These are phyloP conservation scores for Australoheros scitulus DNA, from an alignment of 2,113 vertebrate genomes.

Conservation along the genomic window DNA sequence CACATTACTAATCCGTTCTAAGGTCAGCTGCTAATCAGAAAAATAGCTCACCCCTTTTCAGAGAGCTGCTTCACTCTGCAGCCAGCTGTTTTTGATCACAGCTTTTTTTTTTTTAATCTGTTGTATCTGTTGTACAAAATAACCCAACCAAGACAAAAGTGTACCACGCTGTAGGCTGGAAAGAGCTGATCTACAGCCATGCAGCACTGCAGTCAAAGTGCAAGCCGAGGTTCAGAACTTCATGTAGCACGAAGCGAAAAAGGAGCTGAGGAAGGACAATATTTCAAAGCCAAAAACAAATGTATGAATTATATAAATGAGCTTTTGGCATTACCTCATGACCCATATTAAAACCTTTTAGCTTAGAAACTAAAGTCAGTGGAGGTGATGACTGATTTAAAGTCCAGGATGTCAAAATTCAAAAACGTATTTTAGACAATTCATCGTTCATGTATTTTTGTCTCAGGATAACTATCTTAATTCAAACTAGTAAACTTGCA, in stretches of 20 bases:
- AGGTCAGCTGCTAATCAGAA: conserved; percentile 38
- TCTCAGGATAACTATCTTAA: neutral
- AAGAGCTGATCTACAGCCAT: neutral
- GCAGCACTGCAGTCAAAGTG: neutral
- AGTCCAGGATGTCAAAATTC: neutral
- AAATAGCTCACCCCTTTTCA: conserved; percentile 18
- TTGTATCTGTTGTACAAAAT: neutral
- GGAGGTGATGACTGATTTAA: neutral
- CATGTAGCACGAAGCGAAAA: neutral
- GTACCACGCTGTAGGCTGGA: neutral
- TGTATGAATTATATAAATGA: neutral
- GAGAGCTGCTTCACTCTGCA: neutral
- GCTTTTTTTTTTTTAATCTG: neutral
- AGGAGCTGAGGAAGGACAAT: neutral
- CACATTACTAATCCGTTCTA: conserved; percentile 31
- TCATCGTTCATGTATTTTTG: neutral
- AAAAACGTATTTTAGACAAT: neutral
- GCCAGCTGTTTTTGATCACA: neutral
- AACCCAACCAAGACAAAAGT: neutral
- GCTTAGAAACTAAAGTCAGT: neutral
- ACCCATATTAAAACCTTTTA: neutral
- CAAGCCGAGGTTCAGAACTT: neutral
- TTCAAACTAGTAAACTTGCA: neutral
- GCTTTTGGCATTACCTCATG: neutral
- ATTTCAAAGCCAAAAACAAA: fast-evolving